A percentile compares a stretch with the other conserved stretches of the same genome.
Conservation (phyloP, 2,888 invertebrate genomes). For the Teleogryllus oceanicus region DNA sequence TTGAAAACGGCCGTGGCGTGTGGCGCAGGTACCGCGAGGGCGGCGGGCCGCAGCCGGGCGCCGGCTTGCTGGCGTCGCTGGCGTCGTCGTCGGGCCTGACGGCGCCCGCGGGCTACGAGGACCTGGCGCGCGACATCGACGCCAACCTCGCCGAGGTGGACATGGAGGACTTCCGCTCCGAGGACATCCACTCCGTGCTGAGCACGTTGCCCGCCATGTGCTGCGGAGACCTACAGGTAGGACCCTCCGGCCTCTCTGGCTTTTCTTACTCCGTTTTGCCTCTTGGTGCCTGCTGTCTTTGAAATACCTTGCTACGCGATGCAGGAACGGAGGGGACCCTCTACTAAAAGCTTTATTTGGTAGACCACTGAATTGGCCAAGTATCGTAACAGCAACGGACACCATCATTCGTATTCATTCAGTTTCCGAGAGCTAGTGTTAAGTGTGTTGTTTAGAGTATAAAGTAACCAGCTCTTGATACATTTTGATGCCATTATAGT, state of each 20-base stretch:
- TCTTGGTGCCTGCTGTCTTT: neutral
- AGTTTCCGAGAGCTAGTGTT: no score
- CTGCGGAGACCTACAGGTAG: slow-evolving; percentile 49
- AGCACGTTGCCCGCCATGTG: slow-evolving; percentile 68
- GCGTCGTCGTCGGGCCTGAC: slow-evolving; percentile 64
- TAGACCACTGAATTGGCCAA: no score
- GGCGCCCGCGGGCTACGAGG: slow-evolving; percentile 60
- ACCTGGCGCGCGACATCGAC: slow-evolving; percentile 82
- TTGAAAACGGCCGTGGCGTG: no score
- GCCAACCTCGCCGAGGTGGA: slow-evolving; percentile 92
- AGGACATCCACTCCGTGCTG: slow-evolving; percentile 84
- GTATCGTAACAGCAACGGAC: no score
- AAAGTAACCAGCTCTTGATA: no score
- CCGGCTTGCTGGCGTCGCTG: slow-evolving; percentile 70
- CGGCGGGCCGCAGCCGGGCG: slow-evolving; percentile 55
- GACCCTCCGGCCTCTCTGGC: neutral
- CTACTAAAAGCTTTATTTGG: neutral
- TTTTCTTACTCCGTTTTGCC: neutral
- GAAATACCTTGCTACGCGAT: neutral
- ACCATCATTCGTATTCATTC: no score
- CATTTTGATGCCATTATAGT: no score
- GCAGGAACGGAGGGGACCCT: neutral
- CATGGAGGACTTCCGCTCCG: slow-evolving; percentile 89
- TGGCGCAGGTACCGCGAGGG: slow-evolving; percentile 54
- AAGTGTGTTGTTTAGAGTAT: no score